Base-by-base conservation (phyloP, 1,140 invertebrate genomes). In the Drosophila ananassae region DNA sequence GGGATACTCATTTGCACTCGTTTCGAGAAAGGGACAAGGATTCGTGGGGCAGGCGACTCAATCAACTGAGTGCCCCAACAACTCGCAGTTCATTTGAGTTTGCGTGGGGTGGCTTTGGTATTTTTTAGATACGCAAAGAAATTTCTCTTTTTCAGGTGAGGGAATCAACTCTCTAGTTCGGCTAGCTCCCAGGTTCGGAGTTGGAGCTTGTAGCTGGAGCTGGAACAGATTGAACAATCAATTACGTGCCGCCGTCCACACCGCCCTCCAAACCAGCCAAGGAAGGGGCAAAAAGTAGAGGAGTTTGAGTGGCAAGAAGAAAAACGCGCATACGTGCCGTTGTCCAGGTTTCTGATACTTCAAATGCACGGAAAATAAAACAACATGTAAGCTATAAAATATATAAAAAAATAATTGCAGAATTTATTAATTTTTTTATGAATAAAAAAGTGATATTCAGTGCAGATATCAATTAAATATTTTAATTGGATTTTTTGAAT, bases 221-320 rank as follows among this genome's bases (percentile, higher is more conserved):
- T 87, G 82, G 78, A 87, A 87, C 83, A 89, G 82, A 87, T 87
- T 87, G 82, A 87, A 89, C 83, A 87, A 87, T 87, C 82, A 87
- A 87, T 87, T 87, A 87, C 82, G 83, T 82, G 78, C 83, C 37
- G 71, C 68, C 47, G 51, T 48, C 53, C 82, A 78, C 60, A 21
- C 32, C 34, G 51, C 53, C 53, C 48, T 44, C 47, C 34, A 30
- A 41, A 34, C 25, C 21, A 44, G 59, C 39, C 48, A 69, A 71
- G 60, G 79, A 74, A 71, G 68, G 47, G 68, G 22, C 24, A 48
- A 69, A 44, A 52, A 53, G 55, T 34, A 28, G 57, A 37, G n/a
- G 21, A 46, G 56, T 8, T 13, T 56, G 58, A 77, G 66, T 54
- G 76, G 66, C 48, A 77, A 57, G 59, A 78, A 81, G 59, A 67